These are phyloP conservation scores for Verasper variegatus DNA, from an alignment of 2,113 vertebrate genomes.

Conservation along the genomic window DNA sequence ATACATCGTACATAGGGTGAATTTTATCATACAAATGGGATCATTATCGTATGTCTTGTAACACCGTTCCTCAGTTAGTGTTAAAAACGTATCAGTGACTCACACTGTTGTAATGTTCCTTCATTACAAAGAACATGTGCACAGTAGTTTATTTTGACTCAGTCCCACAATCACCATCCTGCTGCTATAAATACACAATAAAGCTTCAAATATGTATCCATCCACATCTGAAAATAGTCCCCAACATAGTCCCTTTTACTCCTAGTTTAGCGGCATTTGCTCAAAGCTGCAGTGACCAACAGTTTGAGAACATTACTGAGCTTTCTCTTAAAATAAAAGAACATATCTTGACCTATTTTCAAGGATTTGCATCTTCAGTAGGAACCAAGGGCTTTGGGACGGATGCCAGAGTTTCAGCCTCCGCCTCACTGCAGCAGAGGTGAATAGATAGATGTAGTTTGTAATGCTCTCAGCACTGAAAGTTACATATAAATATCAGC, in stretches of 20 bases:
- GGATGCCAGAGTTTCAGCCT: not conserved
- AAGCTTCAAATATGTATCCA: not conserved
- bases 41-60: no score
- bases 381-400: not conserved
- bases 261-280: not conserved
- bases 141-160: not conserved
- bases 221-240: not conserved
- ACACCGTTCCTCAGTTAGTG: no score
- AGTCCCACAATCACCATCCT: not conserved
- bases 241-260: not conserved
- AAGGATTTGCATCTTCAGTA: conserved; percentile 1
- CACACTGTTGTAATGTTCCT: not conserved
- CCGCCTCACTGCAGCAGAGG: not conserved
- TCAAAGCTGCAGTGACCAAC: not conserved
- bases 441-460: not conserved
- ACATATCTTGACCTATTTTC: not conserved
- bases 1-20: no score
- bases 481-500: not conserved
- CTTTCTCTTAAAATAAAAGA: not conserved
- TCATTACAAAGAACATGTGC: not conserved
- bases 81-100: not conserved
- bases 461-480: not conserved
- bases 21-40: no score
- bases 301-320: not conserved
- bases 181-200: not conserved